Evolutionary conservation across 1,140 invertebrate species (phyloP).

Genomic region (Caerostris darwini): DNA sequence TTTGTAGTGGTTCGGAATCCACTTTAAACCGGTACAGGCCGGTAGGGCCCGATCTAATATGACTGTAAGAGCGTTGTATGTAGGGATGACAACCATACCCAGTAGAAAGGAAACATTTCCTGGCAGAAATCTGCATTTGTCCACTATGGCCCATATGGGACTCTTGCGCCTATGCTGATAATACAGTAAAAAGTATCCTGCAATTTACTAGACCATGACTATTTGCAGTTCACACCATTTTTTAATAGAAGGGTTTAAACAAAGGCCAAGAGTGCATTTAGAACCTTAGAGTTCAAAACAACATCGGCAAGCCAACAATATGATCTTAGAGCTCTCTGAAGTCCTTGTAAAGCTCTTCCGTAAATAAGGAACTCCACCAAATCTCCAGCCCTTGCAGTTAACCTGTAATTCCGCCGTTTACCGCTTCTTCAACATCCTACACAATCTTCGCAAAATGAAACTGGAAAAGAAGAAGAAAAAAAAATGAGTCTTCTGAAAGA

Average conservation of each 20-base stretch:
- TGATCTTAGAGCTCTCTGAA: background rate
- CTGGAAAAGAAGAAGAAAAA: background rate
- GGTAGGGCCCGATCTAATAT: no score
- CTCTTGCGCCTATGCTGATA: no score
- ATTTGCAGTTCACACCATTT: no score
- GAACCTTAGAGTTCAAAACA: background rate
- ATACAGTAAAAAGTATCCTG: no score
- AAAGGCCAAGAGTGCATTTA: background rate
- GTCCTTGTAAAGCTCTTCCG: background rate
- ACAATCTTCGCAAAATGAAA: constrained; percentile 27
- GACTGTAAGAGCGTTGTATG: no score
- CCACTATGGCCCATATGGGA: no score
- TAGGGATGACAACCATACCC: no score
- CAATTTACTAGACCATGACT: no score
- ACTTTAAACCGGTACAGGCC: no score
- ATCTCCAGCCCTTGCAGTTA: constrained; percentile 4
- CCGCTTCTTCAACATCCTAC: constrained; percentile 1
- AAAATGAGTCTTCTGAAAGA: background rate
- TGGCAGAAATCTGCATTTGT: no score
- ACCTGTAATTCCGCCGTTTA: constrained; percentile 34
- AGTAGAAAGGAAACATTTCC: no score
- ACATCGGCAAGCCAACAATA: background rate
- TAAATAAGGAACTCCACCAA: background rate
- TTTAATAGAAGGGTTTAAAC: background rate
- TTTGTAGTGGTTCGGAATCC: no score